phyloP scores from a whole-genome alignment of 2,888 invertebrate genomes.

The Dione vanillae region DNA sequence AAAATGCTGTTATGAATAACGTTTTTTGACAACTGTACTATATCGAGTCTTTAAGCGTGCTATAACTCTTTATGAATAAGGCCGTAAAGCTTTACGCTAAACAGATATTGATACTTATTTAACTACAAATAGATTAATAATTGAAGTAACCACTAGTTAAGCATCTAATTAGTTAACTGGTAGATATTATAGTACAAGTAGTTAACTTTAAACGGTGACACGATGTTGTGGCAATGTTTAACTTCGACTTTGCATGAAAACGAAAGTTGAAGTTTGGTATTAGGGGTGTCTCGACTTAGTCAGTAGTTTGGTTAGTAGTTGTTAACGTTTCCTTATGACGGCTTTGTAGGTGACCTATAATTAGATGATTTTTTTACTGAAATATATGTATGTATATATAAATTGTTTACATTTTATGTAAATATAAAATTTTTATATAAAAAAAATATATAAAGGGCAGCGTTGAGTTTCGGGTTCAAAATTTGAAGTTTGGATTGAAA shows the following conservation, averaged over 20 bases:
- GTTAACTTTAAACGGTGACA: slow-evolving; percentile 31
- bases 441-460: not conserved
- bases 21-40: too few relatives aligned
- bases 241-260: slow-evolving; percentile 30
- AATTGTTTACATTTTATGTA: not conserved
- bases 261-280: slow-evolving; percentile 26
- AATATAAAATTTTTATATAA: too few relatives aligned
- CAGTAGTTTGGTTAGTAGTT: not conserved
- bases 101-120: too few relatives aligned
- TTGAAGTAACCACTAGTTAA: not conserved
- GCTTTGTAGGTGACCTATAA: too few relatives aligned
- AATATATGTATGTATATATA: too few relatives aligned
- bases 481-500: too few relatives aligned
- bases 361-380: too few relatives aligned
- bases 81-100: too few relatives aligned
- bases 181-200: slow-evolving; percentile 3
- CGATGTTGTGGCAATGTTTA: slow-evolving; percentile 28
- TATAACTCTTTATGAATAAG: too few relatives aligned
- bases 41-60: too few relatives aligned
- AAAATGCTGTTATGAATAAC: too few relatives aligned
- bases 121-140: not conserved
- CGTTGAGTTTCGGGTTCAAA: not conserved
- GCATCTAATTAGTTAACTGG: not conserved
- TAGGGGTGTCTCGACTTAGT: slow-evolving; percentile 20
- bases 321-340: too few relatives aligned